Conservation (phyloP, 2,888 invertebrate species). For the Acronicta aceris region DNA sequence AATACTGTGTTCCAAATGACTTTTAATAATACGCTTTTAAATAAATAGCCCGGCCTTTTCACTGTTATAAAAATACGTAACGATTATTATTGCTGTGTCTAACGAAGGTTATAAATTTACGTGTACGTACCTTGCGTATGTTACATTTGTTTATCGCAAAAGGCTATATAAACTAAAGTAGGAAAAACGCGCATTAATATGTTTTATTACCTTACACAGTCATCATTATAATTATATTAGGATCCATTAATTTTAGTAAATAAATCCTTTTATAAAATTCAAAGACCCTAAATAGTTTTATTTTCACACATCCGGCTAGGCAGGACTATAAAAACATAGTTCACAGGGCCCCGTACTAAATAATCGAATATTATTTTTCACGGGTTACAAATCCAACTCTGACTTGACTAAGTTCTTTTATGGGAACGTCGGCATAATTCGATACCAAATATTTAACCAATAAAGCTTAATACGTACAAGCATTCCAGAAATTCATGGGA, state of each 20-base stretch:
- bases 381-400: constrained; percentile 36
- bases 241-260: constrained; percentile 27
- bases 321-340: constrained; percentile 26
- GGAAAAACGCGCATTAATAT: constrained; percentile 11
- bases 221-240: constrained; percentile 6
- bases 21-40: constrained; percentile 71
- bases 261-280: constrained; percentile 21
- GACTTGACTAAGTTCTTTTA: constrained; percentile 28
- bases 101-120: constrained; percentile 43
- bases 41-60: constrained; percentile 63
- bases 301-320: constrained; percentile 38
- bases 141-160: constrained; percentile 23
- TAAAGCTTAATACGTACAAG: constrained; percentile 68
- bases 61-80: constrained; percentile 61
- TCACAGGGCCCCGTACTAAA: constrained; percentile 14
- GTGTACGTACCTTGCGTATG: constrained; percentile 24
- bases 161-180: constrained; percentile 8
- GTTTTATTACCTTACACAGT: constrained; percentile 15
- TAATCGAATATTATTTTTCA: constrained; percentile 48
- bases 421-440: constrained; percentile 55
- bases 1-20: constrained; percentile 64
- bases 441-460: constrained; percentile 64
- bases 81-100: constrained; percentile 45
- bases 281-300: constrained; percentile 22
- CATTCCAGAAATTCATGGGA: constrained; percentile 74